A percentile compares a stretch with the other conserved stretches of the same genome.
Conservation (phyloP, 2,888 invertebrate species). For the Chrysina gloriosa region DNA sequence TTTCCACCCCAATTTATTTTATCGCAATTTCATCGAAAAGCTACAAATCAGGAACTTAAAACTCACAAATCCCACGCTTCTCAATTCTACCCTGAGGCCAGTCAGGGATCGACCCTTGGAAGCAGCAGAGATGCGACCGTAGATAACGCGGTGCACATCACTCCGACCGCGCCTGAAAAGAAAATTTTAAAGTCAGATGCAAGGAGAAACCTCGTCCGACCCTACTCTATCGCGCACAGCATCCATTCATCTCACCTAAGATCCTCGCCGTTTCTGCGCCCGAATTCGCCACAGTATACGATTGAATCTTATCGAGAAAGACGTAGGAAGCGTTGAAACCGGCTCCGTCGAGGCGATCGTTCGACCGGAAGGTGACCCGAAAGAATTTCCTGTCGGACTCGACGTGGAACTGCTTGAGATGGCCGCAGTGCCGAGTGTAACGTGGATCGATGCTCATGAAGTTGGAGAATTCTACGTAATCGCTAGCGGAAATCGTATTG, state of each 20-base stretch:
- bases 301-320: conserved; percentile 80
- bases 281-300: conserved; percentile 61
- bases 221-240: background rate
- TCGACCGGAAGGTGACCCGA: conserved; percentile 93
- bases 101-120: too few relatives aligned
- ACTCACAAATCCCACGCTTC: too few relatives aligned
- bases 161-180: background rate
- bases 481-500: conserved; percentile 90
- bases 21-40: too few relatives aligned
- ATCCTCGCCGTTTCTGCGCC: background rate
- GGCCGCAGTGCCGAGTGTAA: conserved; percentile 90
- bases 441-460: conserved; percentile 91
- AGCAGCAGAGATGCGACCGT: background rate
- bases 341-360: conserved; percentile 91
- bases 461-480: conserved; percentile 97
- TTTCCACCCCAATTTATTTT: too few relatives aligned
- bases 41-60: too few relatives aligned
- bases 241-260: background rate
- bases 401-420: conserved; percentile 81
- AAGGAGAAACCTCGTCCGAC: background rate
- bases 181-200: background rate
- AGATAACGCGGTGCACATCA: background rate
- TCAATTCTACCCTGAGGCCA: too few relatives aligned
- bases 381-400: conserved; percentile 93
- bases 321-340: conserved; percentile 95